Evolutionary conservation across 2,888 invertebrate genomes (phyloP).

Genomic region (Netelia melanura): DNA sequence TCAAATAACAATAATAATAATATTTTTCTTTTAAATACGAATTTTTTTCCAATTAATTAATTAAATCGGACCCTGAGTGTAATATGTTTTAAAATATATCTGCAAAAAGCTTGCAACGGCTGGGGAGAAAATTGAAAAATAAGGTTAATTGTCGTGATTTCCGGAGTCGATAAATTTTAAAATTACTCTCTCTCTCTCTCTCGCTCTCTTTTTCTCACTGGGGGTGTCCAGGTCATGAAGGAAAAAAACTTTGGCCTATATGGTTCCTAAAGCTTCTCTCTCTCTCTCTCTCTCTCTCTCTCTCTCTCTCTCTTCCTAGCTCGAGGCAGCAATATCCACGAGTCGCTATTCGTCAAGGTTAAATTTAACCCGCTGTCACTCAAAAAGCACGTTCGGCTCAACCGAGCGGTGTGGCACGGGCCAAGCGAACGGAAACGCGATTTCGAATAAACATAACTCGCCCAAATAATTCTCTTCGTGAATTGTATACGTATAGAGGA

Average conservation of each 20-base stretch:
- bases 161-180: conserved; percentile 58
- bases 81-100: background rate
- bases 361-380: conserved; percentile 67
- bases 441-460: conserved; percentile 62
- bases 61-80: background rate
- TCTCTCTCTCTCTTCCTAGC: conserved; percentile 35
- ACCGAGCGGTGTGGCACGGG: conserved; percentile 15
- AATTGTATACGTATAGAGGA: conserved; percentile 7
- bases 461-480: conserved; percentile 33
- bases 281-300: conserved; percentile 62
- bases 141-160: conserved; percentile 64
- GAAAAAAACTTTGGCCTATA: conserved; percentile 36
- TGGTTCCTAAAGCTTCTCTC: conserved; percentile 66
- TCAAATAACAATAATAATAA: too few species aligned
- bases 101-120: background rate
- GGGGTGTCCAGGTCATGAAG: background rate
- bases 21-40: too few species aligned
- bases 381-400: conserved; percentile 26
- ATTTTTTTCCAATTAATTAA: background rate
- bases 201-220: background rate
- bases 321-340: conserved; percentile 10
- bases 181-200: conserved; percentile 9
- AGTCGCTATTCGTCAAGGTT: conserved; percentile 58
- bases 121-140: conserved; percentile 64
- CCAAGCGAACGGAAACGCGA: conserved; percentile 58